A percentile compares a stretch with the other conserved stretches of the same genome.
phyloP scores from a whole-genome alignment of 1,140 invertebrate species.

The Alviniconcha marisindica region DNA sequence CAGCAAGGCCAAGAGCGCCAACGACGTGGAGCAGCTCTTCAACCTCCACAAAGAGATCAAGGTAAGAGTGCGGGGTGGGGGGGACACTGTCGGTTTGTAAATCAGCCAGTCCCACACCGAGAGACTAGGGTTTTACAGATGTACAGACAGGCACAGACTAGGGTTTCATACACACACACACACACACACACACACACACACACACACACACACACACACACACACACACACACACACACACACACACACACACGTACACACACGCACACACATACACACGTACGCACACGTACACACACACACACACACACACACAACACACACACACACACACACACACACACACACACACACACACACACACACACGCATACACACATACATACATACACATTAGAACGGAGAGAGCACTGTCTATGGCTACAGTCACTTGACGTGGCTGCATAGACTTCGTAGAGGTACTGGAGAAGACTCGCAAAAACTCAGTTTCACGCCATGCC shows the following conservation, averaged over 20 bases:
- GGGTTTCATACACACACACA: neutral
- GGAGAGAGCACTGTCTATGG: neutral
- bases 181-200: neutral
- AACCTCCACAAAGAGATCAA: constrained; percentile 65
- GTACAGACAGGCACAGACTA: too few species aligned
- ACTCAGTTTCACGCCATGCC: too few species aligned
- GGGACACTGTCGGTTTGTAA: too few species aligned
- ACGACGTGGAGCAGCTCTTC: constrained; percentile 68
- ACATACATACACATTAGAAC: too few species aligned
- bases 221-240: neutral
- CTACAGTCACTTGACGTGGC: neutral
- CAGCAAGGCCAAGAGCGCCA: constrained; percentile 56
- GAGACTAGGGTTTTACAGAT: too few species aligned
- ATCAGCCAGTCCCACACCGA: too few species aligned
- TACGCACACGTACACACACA: constrained; percentile 1
- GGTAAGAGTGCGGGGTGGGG: constrained; percentile 40
- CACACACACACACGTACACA: neutral
- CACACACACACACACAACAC: neutral
- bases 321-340: neutral
- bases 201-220: neutral
- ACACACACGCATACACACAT: neutral
- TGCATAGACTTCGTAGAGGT: too few species aligned
- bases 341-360: neutral
- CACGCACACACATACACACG: neutral
- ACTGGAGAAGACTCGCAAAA: too few species aligned